phyloP scores from a whole-genome alignment of 2,888 invertebrate genomes.

The Eupithecia subumbrata region DNA sequence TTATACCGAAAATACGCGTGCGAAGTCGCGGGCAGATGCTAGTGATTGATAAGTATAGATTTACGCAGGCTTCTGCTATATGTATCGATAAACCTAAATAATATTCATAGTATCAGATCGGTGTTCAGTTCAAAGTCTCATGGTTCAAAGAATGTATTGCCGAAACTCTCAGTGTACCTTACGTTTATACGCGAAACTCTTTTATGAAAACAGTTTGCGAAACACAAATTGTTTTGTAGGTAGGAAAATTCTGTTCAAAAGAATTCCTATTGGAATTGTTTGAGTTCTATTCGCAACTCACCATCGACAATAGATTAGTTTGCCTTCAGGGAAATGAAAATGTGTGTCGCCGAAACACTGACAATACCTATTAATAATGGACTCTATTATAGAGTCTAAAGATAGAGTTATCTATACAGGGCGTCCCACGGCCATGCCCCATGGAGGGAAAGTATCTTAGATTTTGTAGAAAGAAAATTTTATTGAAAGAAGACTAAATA shows the following conservation, averaged over 20 bases:
- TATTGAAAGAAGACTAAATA: too few relatives aligned
- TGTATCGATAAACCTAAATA: background rate
- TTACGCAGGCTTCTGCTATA: too few relatives aligned
- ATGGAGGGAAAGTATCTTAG: too few relatives aligned
- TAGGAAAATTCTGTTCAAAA: conserved; percentile 39
- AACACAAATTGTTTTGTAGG: conserved; percentile 32
- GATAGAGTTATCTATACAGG: too few relatives aligned
- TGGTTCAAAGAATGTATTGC: conserved; percentile 16
- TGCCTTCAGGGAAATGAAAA: conserved; percentile 12
- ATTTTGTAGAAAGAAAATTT: too few relatives aligned
- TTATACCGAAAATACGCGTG: too few relatives aligned
- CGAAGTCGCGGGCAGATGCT: too few relatives aligned
- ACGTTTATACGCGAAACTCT: conserved; percentile 21
- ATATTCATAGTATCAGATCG: background rate
- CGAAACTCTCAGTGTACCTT: conserved; percentile 9
- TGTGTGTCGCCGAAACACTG: background rate
- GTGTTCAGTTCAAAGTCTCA: background rate
- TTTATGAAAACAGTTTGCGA: conserved; percentile 21
- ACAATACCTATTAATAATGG: background rate
- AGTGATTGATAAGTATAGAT: too few relatives aligned
- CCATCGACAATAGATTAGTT: conserved; percentile 39
- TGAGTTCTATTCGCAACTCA: conserved; percentile 40
- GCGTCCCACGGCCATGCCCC: too few relatives aligned
- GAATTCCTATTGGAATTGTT: conserved; percentile 66
- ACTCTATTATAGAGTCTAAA: background rate